These are phyloP conservation scores for Malacoctenus gilli DNA, from an alignment of 2,797 vertebrate species.

Conservation along the genomic window DNA sequence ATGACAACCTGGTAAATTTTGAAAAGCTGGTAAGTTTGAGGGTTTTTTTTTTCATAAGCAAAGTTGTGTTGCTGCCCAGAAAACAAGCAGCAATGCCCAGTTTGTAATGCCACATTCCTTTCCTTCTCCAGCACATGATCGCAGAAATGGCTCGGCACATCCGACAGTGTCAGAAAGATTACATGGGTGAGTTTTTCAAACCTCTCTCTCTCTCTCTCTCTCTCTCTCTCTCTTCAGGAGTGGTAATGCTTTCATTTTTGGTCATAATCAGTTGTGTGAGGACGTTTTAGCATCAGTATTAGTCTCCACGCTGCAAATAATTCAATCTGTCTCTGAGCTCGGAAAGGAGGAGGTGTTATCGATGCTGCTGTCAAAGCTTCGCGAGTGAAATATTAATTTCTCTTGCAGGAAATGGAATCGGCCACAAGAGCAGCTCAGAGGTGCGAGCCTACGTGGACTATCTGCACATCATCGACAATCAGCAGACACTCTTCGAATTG, in stretches of 20 bases:
- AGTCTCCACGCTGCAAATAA: no score
- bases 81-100: neutral
- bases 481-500: constrained; percentile 95
- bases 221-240: no score
- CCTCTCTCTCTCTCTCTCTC: neutral
- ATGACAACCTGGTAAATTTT: constrained; percentile 97
- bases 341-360: no score
- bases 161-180: constrained; percentile 91
- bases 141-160: constrained; percentile 92
- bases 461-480: constrained; percentile 96
- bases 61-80: neutral
- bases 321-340: no score
- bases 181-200: constrained; percentile 85
- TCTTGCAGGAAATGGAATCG: constrained; percentile 84
- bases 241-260: no score
- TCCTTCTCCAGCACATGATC: constrained; percentile 91
- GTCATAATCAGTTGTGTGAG: no score
- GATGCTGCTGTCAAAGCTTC: no score
- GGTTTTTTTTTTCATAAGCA: neutral
- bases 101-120: constrained; percentile 14
- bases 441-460: constrained; percentile 87
- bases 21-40: constrained; percentile 92
- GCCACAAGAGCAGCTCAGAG: constrained; percentile 90
- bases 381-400: no score
- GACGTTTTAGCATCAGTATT: no score